Evolutionary conservation across 2,113 vertebrate species (phyloP).

Genomic region (Okapia johnstoni): DNA sequence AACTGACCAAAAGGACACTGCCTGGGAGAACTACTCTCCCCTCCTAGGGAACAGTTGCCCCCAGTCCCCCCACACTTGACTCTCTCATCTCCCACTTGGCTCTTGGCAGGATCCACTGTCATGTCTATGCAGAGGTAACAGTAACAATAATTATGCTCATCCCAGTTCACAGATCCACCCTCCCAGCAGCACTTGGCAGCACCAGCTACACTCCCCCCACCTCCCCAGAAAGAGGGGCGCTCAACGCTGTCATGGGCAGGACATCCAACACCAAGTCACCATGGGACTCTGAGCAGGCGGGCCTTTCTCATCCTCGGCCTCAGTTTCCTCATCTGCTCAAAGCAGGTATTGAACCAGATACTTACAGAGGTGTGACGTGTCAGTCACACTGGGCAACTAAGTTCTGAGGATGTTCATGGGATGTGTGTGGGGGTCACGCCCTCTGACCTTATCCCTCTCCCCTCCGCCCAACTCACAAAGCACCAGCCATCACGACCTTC

Average conservation of each 20-base stretch:
- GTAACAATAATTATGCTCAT: neutral
- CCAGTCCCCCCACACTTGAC: neutral
- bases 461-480: neutral
- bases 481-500: neutral
- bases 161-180: neutral
- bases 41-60: neutral
- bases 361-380: neutral
- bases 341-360: neutral
- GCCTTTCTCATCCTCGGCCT: neutral
- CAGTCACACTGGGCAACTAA: neutral
- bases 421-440: no score
- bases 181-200: neutral
- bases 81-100: neutral
- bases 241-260: neutral
- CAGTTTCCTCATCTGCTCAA: neutral
- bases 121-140: neutral
- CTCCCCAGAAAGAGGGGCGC: neutral
- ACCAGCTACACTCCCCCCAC: neutral
- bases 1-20: neutral
- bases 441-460: neutral
- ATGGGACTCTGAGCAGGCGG: accelerated
- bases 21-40: neutral
- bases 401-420: neutral
- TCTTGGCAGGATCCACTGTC: accelerated
- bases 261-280: neutral